These are phyloP conservation scores for Megaceryle torquata DNA, from an alignment of 2,113 vertebrate species.

Conservation along the genomic window DNA sequence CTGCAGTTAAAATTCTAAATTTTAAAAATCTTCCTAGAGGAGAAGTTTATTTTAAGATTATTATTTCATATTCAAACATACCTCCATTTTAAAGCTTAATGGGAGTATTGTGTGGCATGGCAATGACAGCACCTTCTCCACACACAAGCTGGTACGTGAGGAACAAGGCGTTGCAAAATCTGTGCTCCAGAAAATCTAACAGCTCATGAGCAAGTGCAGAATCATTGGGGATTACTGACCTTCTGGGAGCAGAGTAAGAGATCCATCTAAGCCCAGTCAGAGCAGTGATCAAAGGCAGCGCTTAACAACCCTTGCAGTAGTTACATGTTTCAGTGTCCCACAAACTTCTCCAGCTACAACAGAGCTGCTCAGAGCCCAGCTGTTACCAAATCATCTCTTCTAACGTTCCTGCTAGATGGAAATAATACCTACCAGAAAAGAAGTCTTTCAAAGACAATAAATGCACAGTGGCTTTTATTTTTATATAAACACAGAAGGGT, in stretches of 20 bases:
- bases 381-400: neutral
- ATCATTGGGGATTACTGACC: neutral
- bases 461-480: neutral
- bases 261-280: neutral
- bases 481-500: neutral
- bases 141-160: fast-evolving
- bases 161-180: neutral
- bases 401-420: neutral
- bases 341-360: neutral
- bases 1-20: neutral
- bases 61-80: neutral
- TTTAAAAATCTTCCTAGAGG: constrained; percentile 17
- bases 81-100: neutral
- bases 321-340: neutral
- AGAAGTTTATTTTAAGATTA: neutral
- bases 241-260: neutral
- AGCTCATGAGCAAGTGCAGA: neutral
- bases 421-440: neutral
- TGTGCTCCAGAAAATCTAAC: neutral
- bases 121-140: neutral
- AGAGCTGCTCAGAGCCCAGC: neutral
- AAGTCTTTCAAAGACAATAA: neutral
- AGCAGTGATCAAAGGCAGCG: neutral
- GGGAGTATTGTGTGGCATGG: neutral
- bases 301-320: neutral